Evolutionary conservation across 2,888 invertebrate genomes (phyloP).

Genomic region (Eumacrocentrus americanus): DNA sequence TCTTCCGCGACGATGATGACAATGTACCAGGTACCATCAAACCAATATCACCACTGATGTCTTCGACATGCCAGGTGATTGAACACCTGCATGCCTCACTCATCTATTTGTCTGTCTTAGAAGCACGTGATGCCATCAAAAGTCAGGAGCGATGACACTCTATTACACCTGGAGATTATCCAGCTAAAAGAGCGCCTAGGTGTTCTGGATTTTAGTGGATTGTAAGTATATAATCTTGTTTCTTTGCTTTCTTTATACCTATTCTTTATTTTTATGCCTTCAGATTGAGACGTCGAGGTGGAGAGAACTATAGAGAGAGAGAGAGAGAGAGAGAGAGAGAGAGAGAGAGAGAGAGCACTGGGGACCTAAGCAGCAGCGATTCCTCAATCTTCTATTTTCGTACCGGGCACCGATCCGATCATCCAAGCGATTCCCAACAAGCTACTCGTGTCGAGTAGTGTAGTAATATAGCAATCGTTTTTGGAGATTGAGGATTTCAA

Average conservation of each 20-base stretch:
- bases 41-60: not conserved
- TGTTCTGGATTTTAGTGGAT: too few species aligned
- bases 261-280: not conserved
- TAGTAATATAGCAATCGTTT: not conserved
- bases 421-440: constrained; percentile 20
- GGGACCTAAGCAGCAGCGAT: constrained; percentile 13
- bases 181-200: too few species aligned
- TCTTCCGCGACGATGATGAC: constrained; percentile 11
- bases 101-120: not conserved
- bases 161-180: too few species aligned
- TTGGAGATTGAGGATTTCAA: not conserved
- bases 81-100: constrained; percentile 6
- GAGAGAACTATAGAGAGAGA: not conserved
- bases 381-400: constrained; percentile 29
- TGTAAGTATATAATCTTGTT: too few species aligned
- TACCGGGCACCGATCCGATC: constrained; percentile 28
- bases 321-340: not conserved
- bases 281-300: not conserved
- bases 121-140: not conserved
- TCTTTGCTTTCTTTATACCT: too few species aligned
- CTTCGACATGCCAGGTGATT: constrained; percentile 9
- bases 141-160: too few species aligned
- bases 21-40: constrained; percentile 17
- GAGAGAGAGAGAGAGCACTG: not conserved
- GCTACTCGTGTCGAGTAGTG: not conserved